Base-by-base conservation (phyloP, 2,888 invertebrate genomes). In the Xiphydria camelus region DNA sequence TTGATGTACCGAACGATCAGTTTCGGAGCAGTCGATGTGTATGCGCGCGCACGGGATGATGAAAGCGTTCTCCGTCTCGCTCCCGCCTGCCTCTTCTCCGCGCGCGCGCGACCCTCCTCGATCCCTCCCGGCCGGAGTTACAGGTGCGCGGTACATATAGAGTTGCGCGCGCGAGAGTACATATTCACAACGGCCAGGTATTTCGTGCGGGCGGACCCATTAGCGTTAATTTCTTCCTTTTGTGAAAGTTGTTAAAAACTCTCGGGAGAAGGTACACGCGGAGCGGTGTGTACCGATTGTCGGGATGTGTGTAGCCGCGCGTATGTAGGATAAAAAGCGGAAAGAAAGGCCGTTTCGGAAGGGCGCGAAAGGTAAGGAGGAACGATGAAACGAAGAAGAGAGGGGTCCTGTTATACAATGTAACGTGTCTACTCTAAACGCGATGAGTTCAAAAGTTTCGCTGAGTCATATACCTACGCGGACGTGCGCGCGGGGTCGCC, bases 71-170 rank as follows among this genome's bases (percentile, higher is more conserved):
- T n/a, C n/a, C n/a, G n/a, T n/a, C n/a, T n/a, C n/a, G n/a, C n/a
- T n/a, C n/a, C 37, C 41, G 40, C 44, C 36, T 45, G 44, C 44
- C 43, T 44, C 21, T 44, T 44, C 36, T 20, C 37, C 14, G 21
- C 29, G 23, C 25, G 25, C 20, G 18, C 39, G 18, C 5, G 22
- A 25, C 32, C 18, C 17, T 22, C 4, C 25, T 5, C 19, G 19
- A 9, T 12, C 14, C n/a, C n/a, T n/a, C n/a, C n/a, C n/a, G n/a
- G n/a, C n/a, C n/a, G n/a, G n/a, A n/a, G n/a, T n/a, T n/a, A n/a
- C n/a, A n/a, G n/a, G n/a, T n/a, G n/a, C n/a, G n/a, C n/a, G n/a
- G n/a, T n/a, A n/a, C n/a, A n/a, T n/a, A n/a, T n/a, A n/a, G n/a
- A n/a, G n/a, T n/a, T n/a, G n/a, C n/a, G n/a, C n/a, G n/a, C n/a